Evolutionary conservation across 2,797 vertebrate species (phyloP), one percentile per base, ranked within the genome.

Genomic region (Pteropus rufus): DNA sequence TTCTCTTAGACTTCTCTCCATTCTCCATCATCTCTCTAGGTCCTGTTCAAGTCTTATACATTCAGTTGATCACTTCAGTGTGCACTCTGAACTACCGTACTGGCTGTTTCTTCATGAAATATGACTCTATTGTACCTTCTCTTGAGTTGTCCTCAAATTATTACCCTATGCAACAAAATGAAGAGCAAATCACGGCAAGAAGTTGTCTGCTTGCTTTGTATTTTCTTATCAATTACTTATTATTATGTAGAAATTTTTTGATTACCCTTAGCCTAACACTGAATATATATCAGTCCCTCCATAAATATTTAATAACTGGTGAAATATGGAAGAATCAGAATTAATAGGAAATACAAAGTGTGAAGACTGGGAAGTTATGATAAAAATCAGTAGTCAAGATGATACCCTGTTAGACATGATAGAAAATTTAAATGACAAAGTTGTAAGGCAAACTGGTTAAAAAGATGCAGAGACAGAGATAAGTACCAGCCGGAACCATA

Each of bases 361-460:
- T 72, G 72, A 94, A 88, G 44, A 83, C 56, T 69, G 75, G 26
- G 36, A 93, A 79, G 21, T n/a, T 69, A 82, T 34, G 49, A 85
- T 88, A 81, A 90, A 88, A 87, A 87, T 88, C 7, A 3, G 10
- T 52, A 72, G 12, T 73, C 58, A 73, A 62, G 44, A 62, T 88
- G 76, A 81, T 95, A 85, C 7, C 69, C 41, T 89, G n/a, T 70
- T 39, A 79, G 23, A 10, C 46, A 10, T 92, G 15, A 89, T 34
- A 80, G 62, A 94, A 94, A 85, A 88, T 84, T 67, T 93, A 93
- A 94, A 23, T 36, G 54, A 72, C 69, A 29, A 91, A 94, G 5
- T 18, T 44, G 0, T 60, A 84, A 64, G 18, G 12, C 11, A 90
- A 52, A 49, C 31, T 75, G 14, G 24, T 84, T 81, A 36, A 77